Evolutionary conservation across 2,797 vertebrate species (phyloP).

Genomic region (Channa striata): DNA sequence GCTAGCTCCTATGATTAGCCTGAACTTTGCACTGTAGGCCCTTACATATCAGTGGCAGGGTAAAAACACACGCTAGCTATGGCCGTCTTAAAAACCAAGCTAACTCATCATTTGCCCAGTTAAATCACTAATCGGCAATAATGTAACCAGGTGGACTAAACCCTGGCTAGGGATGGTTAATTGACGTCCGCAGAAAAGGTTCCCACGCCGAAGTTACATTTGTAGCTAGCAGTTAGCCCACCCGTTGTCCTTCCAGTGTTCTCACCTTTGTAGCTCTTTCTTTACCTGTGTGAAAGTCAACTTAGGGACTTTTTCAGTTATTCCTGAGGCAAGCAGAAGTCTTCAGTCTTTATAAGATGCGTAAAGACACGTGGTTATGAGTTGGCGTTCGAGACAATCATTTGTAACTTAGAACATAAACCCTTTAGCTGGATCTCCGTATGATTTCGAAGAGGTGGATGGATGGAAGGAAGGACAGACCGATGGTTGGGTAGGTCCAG

Average conservation of each 20-base stretch:
- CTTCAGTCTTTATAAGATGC: neutral
- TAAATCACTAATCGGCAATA: no score
- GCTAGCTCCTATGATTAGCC: constrained; percentile 4
- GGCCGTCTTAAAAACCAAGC: neutral
- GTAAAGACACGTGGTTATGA: neutral
- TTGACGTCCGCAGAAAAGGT: neutral
- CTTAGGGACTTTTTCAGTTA: neutral
- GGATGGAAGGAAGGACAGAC: neutral
- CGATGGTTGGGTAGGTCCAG: neutral
- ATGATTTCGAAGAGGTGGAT: constrained; percentile 12
- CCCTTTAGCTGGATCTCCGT: neutral
- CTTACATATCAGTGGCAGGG: neutral
- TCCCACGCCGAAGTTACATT: constrained; percentile 1
- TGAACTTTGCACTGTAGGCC: neutral
- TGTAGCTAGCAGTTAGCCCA: neutral
- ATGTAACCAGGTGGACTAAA: neutral
- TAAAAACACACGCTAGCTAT: neutral
- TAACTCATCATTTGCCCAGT: neutral
- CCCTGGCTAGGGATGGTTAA: neutral
- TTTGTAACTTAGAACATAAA: constrained; percentile 12
- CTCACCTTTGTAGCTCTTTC: neutral
- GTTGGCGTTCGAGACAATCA: constrained; percentile 68
- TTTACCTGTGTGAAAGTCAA: neutral
- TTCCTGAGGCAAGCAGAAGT: constrained; percentile 7
- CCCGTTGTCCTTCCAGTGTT: constrained; percentile 46